Base-by-base conservation (phyloP, 2,888 invertebrate genomes). In the Sialis fuliginosa region DNA sequence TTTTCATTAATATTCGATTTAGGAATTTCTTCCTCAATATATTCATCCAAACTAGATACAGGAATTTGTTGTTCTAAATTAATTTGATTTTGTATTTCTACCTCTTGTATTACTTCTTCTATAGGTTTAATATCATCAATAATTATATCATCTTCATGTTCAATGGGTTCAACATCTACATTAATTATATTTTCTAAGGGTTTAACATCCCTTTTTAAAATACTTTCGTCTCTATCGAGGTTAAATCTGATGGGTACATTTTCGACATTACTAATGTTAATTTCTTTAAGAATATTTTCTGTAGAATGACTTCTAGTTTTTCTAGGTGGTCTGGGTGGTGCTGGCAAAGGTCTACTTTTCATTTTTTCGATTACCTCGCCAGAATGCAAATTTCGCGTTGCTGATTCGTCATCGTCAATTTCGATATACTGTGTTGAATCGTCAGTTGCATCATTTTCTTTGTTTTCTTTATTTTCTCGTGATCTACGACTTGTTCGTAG, bases 251-350 rank as follows among this genome's bases (percentile, higher is more conserved):
- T 22, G 22, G 22, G 22, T 22, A 22, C 22, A 22, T 22, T 22
- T 22, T 22, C 22, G 22, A 22, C 22, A 22, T 22, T 22, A 22
- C 22, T 22, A 2, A 22, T 22, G 4, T 22, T 22, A 8, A 50
- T 33, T 33, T 62, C 61, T 22, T 54, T 42, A 9, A 47, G 35
- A 35, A 47, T 55, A 7, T 56, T 57, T 39, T 56, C 60, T 52
- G 59, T 63, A 45, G 59, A 58, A 50, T 58, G 62, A 8, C 53
- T 54, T 52, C 57, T 56, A 5, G 57, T 50, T 52, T 61, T 63
- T 49, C 88, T 73, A 0, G 87, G 86, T 35, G 89, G 89, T 48
- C 88, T 69, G 2, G 90, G 90, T 0, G 90, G 90, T 5, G 90
- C 80, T 1, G 90, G 90, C 52, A 90, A 63, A 0, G 90, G 90